A percentile compares a stretch with the other conserved stretches of the same genome.
These are phyloP conservation scores for Rhagologus leucostigma DNA, from an alignment of 2,113 vertebrate genomes.

Conservation along the genomic window DNA sequence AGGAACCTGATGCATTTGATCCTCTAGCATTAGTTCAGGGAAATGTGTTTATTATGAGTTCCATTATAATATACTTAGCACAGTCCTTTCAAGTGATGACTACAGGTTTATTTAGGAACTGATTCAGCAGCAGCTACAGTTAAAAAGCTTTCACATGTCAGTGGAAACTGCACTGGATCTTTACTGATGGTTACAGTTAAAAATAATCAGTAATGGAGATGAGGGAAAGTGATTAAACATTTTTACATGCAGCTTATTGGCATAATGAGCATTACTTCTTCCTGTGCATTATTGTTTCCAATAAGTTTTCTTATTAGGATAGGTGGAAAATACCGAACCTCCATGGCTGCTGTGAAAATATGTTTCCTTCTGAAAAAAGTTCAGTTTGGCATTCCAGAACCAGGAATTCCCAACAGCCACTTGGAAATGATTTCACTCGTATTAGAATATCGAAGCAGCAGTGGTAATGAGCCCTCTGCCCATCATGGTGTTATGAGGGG, in stretches of 20 bases:
- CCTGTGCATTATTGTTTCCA: background rate
- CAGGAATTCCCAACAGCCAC: background rate
- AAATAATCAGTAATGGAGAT: background rate
- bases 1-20: background rate
- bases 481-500: background rate
- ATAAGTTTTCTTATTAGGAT: background rate
- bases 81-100: background rate
- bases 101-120: slow-evolving; percentile 9
- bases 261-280: background rate
- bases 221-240: background rate
- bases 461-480: background rate
- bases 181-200: background rate
- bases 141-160: background rate
- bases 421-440: background rate
- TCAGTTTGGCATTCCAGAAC: background rate
- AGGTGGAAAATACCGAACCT: background rate
- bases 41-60: slow-evolving; percentile 38
- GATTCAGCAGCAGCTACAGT: background rate
- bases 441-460: background rate
- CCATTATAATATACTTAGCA: background rate
- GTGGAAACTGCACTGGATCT: background rate
- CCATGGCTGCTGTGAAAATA: background rate
- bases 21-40: background rate
- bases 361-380: background rate
- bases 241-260: background rate